A percentile compares a stretch with the other conserved stretches of the same genome.
phyloP scores from a whole-genome alignment of 2,113 vertebrate species.

The Halcyon malimbica region DNA sequence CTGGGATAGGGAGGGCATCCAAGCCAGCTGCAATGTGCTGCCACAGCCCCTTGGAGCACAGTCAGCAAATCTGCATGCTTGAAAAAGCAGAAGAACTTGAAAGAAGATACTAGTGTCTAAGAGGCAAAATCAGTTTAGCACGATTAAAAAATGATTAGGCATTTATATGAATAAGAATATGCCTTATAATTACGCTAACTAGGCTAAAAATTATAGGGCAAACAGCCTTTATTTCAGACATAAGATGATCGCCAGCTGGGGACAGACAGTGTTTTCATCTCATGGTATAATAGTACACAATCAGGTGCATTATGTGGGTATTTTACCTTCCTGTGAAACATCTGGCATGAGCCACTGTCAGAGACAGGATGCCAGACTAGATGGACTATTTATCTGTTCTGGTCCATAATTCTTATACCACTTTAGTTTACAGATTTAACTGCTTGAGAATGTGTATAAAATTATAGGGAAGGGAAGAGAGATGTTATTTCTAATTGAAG shows the following conservation, averaged over 20 bases:
- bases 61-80: not conserved
- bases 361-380: slow-evolving; percentile 30
- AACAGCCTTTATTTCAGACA: slow-evolving; percentile 46
- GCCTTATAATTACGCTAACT: slow-evolving; percentile 46
- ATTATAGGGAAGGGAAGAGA: slow-evolving; percentile 8
- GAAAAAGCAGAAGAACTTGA: not conserved
- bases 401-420: slow-evolving; percentile 1
- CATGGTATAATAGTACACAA: not conserved
- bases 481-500: slow-evolving; percentile 50
- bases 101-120: not conserved
- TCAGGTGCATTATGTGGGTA: slow-evolving; percentile 41
- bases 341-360: slow-evolving; percentile 33
- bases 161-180: slow-evolving; percentile 40
- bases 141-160: not conserved
- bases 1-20: rapidly evolving
- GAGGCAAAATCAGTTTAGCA: slow-evolving; percentile 6
- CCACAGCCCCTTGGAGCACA: not conserved
- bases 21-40: not conserved
- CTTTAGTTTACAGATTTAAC: slow-evolving; percentile 17
- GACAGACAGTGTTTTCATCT: slow-evolving; percentile 14
- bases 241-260: slow-evolving; percentile 49
- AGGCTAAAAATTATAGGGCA: slow-evolving; percentile 46
- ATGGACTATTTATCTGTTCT: slow-evolving; percentile 39
- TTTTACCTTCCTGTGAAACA: slow-evolving; percentile 54
- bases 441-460: slow-evolving; percentile 38